Conservation (phyloP, 2,888 invertebrate species). For the Bhutanitis thaidina region DNA sequence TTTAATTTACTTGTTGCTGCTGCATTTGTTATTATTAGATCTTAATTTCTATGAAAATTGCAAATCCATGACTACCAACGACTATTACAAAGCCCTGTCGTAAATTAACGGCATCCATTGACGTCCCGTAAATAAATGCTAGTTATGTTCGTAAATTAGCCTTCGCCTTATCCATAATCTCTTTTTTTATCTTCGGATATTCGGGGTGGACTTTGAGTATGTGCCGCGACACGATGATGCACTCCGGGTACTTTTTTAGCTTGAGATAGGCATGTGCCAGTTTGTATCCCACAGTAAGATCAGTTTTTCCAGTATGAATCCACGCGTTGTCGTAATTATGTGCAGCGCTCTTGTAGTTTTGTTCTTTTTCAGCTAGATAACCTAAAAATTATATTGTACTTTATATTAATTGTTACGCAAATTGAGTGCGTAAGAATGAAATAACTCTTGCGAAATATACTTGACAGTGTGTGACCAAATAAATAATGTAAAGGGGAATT, state of each 20-base stretch:
- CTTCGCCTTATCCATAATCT: conserved; percentile 94
- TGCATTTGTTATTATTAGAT: too few species aligned
- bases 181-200: conserved; percentile 94
- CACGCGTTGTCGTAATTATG: conserved; percentile 92
- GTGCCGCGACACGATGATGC: conserved; percentile 92
- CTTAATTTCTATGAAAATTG: too few species aligned
- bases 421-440: too few species aligned
- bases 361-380: conserved; percentile 94
- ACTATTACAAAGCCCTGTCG: too few species aligned
- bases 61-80: too few species aligned
- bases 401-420: too few species aligned
- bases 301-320: conserved; percentile 89
- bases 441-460: too few species aligned
- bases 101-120: too few species aligned
- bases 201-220: conserved; percentile 90
- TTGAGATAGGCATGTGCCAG: conserved; percentile 95
- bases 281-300: conserved; percentile 94
- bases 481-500: too few species aligned
- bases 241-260: conserved; percentile 91
- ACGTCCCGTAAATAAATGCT: background rate
- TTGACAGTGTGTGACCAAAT: too few species aligned
- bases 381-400: conserved; percentile 71
- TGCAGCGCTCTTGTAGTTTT: conserved; percentile 92
- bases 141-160: conserved; percentile 84
- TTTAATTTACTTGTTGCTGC: too few species aligned